Evolutionary conservation across 2,113 vertebrate genomes (phyloP), one percentile per base, ranked within the genome.

Genomic region (Melanostigma gelatinosum): DNA sequence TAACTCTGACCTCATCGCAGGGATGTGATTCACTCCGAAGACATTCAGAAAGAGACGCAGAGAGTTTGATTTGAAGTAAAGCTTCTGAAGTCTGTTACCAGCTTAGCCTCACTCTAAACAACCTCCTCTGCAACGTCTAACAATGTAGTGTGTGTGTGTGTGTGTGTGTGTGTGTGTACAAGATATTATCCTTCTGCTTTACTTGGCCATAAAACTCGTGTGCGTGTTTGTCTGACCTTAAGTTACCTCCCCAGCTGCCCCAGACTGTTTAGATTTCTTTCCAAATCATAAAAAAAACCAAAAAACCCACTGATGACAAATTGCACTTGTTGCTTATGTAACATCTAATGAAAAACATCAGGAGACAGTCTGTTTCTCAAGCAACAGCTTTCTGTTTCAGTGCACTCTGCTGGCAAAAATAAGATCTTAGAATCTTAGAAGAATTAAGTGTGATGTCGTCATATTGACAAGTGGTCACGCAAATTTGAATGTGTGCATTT

Each of bases 11-110:
- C 84, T 85, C 82, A 88, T 50, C 82, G 68, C n/a, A 65, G 22
- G 74, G 81, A 84, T 74, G 46, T 91, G 90, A 91, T 75, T 93
- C 88, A 91, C 60, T 60, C 54, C 52, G 18, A 77, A 84, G 77
- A 83, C 62, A 89, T 84, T 57, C 54, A 63, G 11, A 80, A 40
- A 80, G 42, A 82, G 44, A 29, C 34, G 46, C 62, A 82, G 57
- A 62, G 72, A 66, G 72, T 67, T 63, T 63, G 66, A 68, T 64
- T 36, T 29, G 70, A 76, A 62, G 10, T 60, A 8, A 70, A 61
- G 44, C 80, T 68, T 32, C 32, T 22, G 42, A 57, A 73, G 72
- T 46, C 36, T 76, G 18, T 44, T 77, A 85, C 88, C 83, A 82
- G 65, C 79, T 88, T 54, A 63, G 71, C 66, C 20, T 77, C 22